Evolutionary conservation across 2,113 vertebrate species (phyloP), one percentile per base, ranked within the genome.

Genomic region (Saccopteryx bilineata): DNA sequence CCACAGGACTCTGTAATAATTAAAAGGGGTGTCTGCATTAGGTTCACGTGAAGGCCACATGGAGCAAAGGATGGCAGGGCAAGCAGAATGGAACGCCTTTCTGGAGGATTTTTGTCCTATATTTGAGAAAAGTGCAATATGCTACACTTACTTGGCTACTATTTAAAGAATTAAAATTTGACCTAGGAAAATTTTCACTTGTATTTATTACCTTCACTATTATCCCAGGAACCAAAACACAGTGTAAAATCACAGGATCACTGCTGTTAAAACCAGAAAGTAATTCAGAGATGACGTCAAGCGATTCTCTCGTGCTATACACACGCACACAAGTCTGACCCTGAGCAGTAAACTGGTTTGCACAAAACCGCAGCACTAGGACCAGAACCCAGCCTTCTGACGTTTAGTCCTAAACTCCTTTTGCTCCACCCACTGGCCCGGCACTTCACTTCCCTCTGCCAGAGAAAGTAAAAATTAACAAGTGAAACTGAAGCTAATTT

Each of bases 401-500:
- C 4, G 13, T 65, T 26, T 23, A 46, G 28, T 61, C 33, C 46
- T 78, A 33, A 72, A 71, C 19, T 66, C n/a, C 68, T 56, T 72
- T 68, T 58, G 60, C 71, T 87, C 61, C n/a, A 48, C 61, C 56
- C 54, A 13, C 71, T 28, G 54, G 13, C n/a, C 63, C 60, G 52
- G 52, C 19, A 52, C 48, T n/a, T 87, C 12, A 39, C 19, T 92
- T 79, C 48, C 72, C n/a, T 72, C 76, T 75, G 69, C 75, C 82
- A 95, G 28, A 84, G 84, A 92, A 84, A 78, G 46, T 85, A 81
- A 92, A 93, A 87, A 75, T 58, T 56, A 87, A 72, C 82, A 96
- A 80, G 39, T 66, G 88, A 96, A 93, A 96, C 63, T 12, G n/a
- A 94, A 87, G 56, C 85, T 88, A 60, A 85, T 88, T 90, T 91